Percentiles rank a stretch among this genome's conserved stretches.
Evolutionary conservation across 2,113 vertebrate species (phyloP).

Genomic region (Genyomyrus donnyi): DNA sequence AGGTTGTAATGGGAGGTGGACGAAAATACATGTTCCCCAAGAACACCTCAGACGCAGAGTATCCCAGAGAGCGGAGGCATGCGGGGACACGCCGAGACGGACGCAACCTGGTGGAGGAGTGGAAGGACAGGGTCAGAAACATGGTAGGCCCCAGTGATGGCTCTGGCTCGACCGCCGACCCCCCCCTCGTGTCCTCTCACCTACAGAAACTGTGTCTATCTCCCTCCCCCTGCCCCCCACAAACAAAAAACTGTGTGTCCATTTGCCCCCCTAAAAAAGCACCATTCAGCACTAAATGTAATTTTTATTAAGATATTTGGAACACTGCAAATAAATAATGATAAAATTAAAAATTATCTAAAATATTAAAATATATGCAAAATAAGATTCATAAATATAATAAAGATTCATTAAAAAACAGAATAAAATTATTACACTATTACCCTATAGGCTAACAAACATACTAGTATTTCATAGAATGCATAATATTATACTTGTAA

Average conservation of each 20-base stretch:
- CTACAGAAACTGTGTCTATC: neutral
- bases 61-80: conserved; percentile 65
- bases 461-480: neutral
- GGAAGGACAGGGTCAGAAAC: conserved; percentile 54
- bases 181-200: neutral
- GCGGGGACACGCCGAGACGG: conserved; percentile 79
- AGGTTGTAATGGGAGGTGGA: conserved; percentile 92
- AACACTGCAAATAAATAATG: neutral
- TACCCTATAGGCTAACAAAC: too few species aligned
- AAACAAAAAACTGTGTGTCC: neutral
- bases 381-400: neutral
- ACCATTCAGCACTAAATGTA: neutral
- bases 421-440: too few species aligned
- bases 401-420: neutral
- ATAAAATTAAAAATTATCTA: neutral
- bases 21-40: conserved; percentile 88
- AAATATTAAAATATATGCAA: neutral
- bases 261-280: neutral
- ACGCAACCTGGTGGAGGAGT: conserved; percentile 71
- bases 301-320: neutral
- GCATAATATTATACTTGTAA: neutral
- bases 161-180: neutral
- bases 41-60: conserved; percentile 76
- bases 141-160: conserved; percentile 35
- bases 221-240: neutral